A percentile compares a stretch with the other conserved stretches of the same genome.
Evolutionary conservation across 2,113 vertebrate species (phyloP).

Genomic region (Eublepharis macularius): DNA sequence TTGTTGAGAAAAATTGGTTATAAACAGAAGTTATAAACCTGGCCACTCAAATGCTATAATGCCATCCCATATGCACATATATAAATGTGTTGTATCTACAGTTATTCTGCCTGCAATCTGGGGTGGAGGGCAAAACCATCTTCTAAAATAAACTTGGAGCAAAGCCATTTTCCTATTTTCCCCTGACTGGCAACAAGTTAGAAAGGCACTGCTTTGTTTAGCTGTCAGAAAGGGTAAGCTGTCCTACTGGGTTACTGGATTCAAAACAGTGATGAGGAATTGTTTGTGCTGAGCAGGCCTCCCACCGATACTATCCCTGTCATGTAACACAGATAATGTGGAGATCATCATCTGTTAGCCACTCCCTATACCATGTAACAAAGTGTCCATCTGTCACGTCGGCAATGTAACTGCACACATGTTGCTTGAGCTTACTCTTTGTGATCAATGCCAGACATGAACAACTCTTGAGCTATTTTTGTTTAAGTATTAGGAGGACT

Average conservation of each 20-base stretch:
- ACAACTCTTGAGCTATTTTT: background rate
- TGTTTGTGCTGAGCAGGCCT: background rate
- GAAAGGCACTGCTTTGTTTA: background rate
- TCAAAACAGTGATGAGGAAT: background rate
- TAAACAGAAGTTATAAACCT: no score
- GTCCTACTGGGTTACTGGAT: background rate
- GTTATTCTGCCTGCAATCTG: no score
- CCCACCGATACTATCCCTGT: background rate
- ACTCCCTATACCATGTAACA: background rate
- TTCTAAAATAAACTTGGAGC: background rate
- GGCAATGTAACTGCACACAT: constrained; percentile 42
- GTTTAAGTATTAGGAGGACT: constrained; percentile 5
- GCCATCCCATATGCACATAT: no score
- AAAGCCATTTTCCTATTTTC: background rate
- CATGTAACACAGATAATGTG: background rate
- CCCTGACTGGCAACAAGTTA: background rate
- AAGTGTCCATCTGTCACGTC: constrained; percentile 45
- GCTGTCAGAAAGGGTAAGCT: background rate
- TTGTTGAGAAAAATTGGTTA: no score
- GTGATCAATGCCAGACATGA: constrained; percentile 34
- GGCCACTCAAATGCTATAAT: no score
- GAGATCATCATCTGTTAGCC: background rate
- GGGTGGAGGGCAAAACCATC: background rate
- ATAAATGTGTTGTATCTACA: no score
- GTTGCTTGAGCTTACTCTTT: constrained; percentile 30